A percentile compares a stretch with the other conserved stretches of the same genome.
These are phyloP conservation scores for Neelides folsomi DNA, from an alignment of 2,888 invertebrate species.

Conservation along the genomic window DNA sequence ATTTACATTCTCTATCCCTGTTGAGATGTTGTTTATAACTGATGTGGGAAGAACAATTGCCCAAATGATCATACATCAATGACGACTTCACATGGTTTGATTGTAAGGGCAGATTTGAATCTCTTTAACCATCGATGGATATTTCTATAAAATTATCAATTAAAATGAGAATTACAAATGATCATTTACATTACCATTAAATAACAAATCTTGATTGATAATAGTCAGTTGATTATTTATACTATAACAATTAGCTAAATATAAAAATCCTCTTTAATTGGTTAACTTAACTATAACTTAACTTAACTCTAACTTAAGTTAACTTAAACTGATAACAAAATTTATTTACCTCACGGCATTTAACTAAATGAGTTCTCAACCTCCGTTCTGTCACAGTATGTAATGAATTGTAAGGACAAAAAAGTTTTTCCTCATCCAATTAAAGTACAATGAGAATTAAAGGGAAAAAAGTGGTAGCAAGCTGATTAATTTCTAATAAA, in stretches of 20 bases:
- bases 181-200: neutral
- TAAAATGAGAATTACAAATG: neutral
- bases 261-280: too few species aligned
- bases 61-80: conserved; percentile 12
- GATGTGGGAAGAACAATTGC: conserved; percentile 12
- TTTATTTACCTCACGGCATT: conserved; percentile 18
- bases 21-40: conserved; percentile 5
- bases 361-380: conserved; percentile 13
- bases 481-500: too few species aligned
- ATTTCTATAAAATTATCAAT: conserved; percentile 8
- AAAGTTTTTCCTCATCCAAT: too few species aligned
- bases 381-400: conserved; percentile 11
- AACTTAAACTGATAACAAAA: too few species aligned
- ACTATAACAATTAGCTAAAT: too few species aligned
- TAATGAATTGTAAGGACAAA: conserved; percentile 19
- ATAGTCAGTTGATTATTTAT: too few species aligned
- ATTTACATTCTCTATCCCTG: too few species aligned
- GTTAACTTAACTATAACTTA: too few species aligned
- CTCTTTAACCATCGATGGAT: conserved; percentile 7
- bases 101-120: conserved; percentile 19
- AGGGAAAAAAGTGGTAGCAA: too few species aligned
- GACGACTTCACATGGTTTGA: conserved; percentile 15
- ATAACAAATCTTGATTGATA: too few species aligned
- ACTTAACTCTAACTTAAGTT: too few species aligned
- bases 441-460: too few species aligned